Evolutionary conservation across 2,113 vertebrate species (phyloP).

Genomic region (Urocitellus parryii): DNA sequence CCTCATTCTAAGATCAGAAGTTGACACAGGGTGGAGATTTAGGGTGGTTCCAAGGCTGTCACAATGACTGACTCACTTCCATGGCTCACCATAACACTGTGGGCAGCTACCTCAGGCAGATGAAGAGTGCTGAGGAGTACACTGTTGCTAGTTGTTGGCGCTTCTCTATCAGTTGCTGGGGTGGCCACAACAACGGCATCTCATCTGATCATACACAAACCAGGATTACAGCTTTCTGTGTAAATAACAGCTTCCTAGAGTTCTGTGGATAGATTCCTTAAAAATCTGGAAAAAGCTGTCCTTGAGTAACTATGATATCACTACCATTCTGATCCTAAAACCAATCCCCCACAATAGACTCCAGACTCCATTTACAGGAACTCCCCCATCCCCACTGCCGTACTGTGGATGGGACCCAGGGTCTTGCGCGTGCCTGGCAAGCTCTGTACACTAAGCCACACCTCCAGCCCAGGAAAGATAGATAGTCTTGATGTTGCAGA

Average conservation of each 20-base stretch:
- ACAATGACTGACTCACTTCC: constrained; percentile 1
- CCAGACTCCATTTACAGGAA: not conserved
- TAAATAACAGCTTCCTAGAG: not conserved
- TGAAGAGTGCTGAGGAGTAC: not conserved
- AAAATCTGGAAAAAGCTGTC: not conserved
- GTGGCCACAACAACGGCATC: not conserved
- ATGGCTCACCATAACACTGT: not conserved
- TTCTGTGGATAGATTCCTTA: not conserved
- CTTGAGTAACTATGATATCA: not conserved
- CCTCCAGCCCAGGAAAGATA: not conserved
- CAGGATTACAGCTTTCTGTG: not conserved
- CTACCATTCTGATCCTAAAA: not conserved
- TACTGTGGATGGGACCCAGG: not conserved
- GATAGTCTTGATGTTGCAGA: not conserved
- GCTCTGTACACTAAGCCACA: not conserved
- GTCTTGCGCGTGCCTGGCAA: not conserved
- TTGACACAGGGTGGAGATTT: not conserved
- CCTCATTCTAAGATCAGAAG: constrained; percentile 22
- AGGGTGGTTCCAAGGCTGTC: not conserved
- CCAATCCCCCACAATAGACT: rapidly evolving
- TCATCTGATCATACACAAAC: not conserved
- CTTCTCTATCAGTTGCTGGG: not conserved
- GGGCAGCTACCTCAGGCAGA: not conserved
- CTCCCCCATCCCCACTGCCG: not conserved
- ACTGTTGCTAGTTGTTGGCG: not conserved